Evolutionary conservation across 2,113 vertebrate species (phyloP).

Genomic region (Varanus salvator): DNA sequence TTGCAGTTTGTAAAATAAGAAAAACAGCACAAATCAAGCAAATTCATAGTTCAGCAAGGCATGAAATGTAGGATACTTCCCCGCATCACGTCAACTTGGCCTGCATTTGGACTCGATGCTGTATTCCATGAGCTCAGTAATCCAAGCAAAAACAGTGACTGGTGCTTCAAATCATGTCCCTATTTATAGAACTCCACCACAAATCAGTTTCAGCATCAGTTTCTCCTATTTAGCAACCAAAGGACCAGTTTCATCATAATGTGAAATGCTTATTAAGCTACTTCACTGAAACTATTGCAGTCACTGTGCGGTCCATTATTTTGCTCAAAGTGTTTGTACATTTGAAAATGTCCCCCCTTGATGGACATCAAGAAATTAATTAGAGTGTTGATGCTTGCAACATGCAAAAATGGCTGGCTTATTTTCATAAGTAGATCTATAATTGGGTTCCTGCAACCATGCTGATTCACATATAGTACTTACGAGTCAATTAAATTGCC

Average conservation of each 20-base stretch:
- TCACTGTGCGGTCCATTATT: slow-evolving; percentile 27
- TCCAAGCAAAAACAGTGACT: not conserved
- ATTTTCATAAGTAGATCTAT: slow-evolving; percentile 58
- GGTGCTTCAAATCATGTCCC: not conserved
- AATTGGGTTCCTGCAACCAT: slow-evolving; percentile 58
- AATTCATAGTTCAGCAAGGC: not conserved
- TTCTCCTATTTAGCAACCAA: not conserved
- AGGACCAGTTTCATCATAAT: not conserved
- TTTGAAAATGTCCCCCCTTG: slow-evolving; percentile 60
- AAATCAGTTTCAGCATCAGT: not conserved
- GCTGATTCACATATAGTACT: slow-evolving; percentile 65
- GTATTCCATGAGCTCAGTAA: not conserved
- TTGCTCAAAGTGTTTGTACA: slow-evolving; percentile 42
- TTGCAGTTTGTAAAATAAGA: not conserved
- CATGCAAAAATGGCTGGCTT: slow-evolving; percentile 53
- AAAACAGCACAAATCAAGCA: not conserved
- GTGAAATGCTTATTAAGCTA: slow-evolving; percentile 44
- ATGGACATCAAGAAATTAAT: slow-evolving; percentile 58
- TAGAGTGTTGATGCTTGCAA: slow-evolving; percentile 59
- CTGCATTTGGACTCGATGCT: not conserved
- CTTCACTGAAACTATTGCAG: slow-evolving; percentile 45
- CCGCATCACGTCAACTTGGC: not conserved
- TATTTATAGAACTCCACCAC: not conserved
- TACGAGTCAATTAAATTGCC: slow-evolving; percentile 66
- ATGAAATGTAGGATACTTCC: not conserved